Percentiles rank a stretch among this genome's conserved stretches.
Conservation (phyloP, 2,888 invertebrate genomes). For the Melanostoma mellinum region DNA sequence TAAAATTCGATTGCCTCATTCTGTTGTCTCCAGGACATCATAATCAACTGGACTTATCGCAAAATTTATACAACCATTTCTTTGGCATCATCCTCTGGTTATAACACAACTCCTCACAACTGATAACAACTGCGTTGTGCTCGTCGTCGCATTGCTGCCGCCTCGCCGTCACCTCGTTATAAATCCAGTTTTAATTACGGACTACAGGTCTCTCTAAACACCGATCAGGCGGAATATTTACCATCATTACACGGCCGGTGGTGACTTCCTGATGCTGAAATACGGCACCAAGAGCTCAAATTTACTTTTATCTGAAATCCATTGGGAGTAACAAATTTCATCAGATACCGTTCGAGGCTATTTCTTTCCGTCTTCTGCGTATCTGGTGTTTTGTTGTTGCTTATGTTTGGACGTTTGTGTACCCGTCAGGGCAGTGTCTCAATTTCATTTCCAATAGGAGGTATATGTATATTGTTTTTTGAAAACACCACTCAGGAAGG, state of each 20-base stretch:
- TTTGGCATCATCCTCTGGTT: slow-evolving; percentile 51
- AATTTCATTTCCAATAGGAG: slow-evolving; percentile 58
- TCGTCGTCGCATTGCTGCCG: too few relatives aligned
- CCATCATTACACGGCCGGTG: slow-evolving; percentile 45
- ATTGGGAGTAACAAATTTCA: slow-evolving; percentile 71
- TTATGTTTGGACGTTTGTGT: not conserved
- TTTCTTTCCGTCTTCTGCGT: slow-evolving; percentile 48
- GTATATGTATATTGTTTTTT: slow-evolving; percentile 6
- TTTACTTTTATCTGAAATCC: slow-evolving; percentile 67
- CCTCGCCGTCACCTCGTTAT: not conserved
- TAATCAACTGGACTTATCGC: slow-evolving; percentile 61
- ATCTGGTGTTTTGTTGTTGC: slow-evolving; percentile 46
- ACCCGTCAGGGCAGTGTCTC: slow-evolving; percentile 45
- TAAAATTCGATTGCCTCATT: slow-evolving; percentile 43
- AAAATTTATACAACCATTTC: slow-evolving; percentile 57
- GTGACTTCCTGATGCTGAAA: slow-evolving; percentile 69
- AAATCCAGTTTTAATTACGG: slow-evolving; percentile 67
- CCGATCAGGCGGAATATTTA: slow-evolving; percentile 36
- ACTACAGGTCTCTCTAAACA: slow-evolving; percentile 6
- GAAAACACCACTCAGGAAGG: slow-evolving; percentile 48
- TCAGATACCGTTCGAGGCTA: slow-evolving; percentile 62
- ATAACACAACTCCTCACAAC: slow-evolving; percentile 18
- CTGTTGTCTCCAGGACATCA: slow-evolving; percentile 39
- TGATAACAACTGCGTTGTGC: slow-evolving; percentile 39
- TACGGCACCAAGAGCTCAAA: slow-evolving; percentile 56